Evolutionary conservation across 2,888 invertebrate genomes (phyloP), one percentile per base, ranked within the genome.

Genomic region (Lottia gigantea): DNA sequence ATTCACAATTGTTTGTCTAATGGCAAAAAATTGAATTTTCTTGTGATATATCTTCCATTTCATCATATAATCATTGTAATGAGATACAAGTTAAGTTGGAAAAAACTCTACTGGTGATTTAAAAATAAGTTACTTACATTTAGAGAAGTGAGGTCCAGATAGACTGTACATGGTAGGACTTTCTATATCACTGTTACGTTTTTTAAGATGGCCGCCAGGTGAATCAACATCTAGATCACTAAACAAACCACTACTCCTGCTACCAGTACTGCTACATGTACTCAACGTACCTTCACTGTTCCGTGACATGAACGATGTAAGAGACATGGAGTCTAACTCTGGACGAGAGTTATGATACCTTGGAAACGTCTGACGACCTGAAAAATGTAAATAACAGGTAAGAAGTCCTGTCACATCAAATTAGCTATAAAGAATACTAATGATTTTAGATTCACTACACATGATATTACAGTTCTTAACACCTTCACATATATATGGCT

Each of bases 231-330:
- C 86, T 0, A 80, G 79, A 40, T 86, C 86, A 0, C 82, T 80
- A n/a, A 83, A 83, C 46, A 84, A 78, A 31, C 86, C 86, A 55
- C 85, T 85, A 74, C 86, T 86, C 71, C 83, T 83, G 46, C 85
- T 85, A 74, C 86, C 86, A 71, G 83, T 83, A 66, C 84, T 85
- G 74, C 86, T 86, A 12, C 82, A 82, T 55, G 83, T 83, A 62
- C 83, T 78, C 11, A 78, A 68, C 0, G 84, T 81, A 16, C 83
- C 82, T 73, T 84, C 83, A 65, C 83, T 83, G 63, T 82, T 82
- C 46, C 82, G 79, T 12, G 83, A 82, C 72, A 78, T 76, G 46
- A 81, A 74, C 19, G 82, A 79, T 62, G 78, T 75, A n/a, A 83
- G 67, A 16, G 78, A 78, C 25, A 72, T 75, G 19, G 76, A 72